Base-by-base conservation (phyloP, 2,888 invertebrate genomes). In the Patella ulyssiponensis region DNA sequence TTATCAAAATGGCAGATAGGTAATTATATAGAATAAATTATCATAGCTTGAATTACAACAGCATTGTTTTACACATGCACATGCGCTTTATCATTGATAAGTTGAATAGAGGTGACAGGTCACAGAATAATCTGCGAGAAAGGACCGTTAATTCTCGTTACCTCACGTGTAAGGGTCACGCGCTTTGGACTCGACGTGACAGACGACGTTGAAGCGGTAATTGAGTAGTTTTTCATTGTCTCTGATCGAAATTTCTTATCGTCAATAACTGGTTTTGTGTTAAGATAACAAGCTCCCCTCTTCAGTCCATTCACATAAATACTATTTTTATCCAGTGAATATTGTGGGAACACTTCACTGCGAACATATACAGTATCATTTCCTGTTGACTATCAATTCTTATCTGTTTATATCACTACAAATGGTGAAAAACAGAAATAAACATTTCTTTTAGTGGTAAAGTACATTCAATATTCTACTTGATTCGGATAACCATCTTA, bases 11-110 rank as follows among this genome's bases (percentile, higher is more conserved):
- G 44, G 44, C 44, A 44, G 44, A 44, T 44, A 44, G 44, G 44
- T 64, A 64, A 64, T 64, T 64, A 64, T 3, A 64, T 20, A 20
- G 20, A 12, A 23, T 64, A 64, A 64, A 23, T 64, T 23, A 64
- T 64, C 64, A 64, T 23, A 23, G 20, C 14, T 23, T 23, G 14
- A 64, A 64, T 64, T 64, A 23, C 23, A 20, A 64, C 20, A 14
- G 64, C 64, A 64, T 64, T 64, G 64, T 64, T 64, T 58, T 64
- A 23, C 64, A 64, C 23, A 23, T 64, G 64, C 23, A 64, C 64
- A 64, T 64, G 64, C 64, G 20, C 64, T 64, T 64, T 64, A 64
- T 23, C 23, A 64, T 3, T 64, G 64, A 64, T 64, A 64, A 64
- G 64, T 64, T 64, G 64, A 12, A 23, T 23, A 23, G 12, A 64